Base-by-base conservation (phyloP, 2,888 invertebrate species). In the Antheraea assamensis region DNA sequence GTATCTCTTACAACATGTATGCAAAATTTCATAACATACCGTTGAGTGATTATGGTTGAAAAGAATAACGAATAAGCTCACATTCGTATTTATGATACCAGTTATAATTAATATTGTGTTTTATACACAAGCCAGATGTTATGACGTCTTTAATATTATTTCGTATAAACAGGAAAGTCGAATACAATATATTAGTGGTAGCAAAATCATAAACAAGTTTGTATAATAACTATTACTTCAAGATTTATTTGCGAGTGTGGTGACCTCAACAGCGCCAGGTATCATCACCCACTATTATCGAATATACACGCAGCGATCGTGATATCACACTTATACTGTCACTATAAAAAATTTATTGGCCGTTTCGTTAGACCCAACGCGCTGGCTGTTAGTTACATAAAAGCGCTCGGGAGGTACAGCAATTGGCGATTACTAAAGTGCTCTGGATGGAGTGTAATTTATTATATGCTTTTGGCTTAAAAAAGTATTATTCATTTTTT, bases 281-380 rank as follows among this genome's bases (percentile, higher is more conserved):
- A 89, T 83, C 84, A 89, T 83, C 84, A 77, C 77, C 83, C 75
- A 78, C 86, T 85, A 90, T 91, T 90, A 90, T 88, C 88, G 90
- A 87, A 87, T 84, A 87, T 85, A 87, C 87, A 85, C 83, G 81
- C 84, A 87, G 80, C 86, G 84, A 85, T 87, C 84, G 83, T 85
- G 89, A 88, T 90, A 91, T 90, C 89, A 89, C 84, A 78, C 82
- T 82, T 80, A 83, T 81, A 85, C 83, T 87, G 88, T 88, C 89
- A 88, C 83, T 88, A 86, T 81, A 85, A 78, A 82, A 82, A 86
- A 90, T 90, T 90, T 90, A 90, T 89, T 81, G 86, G 81, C 80
- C 82, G 83, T 87, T 87, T 84, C 82, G 84, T 86, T 85, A 87
- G 85, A 85, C 84, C 84, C 80, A 79, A 80, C 83, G 76, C 82